Base-by-base conservation (phyloP, 2,888 invertebrate species). In the Congeria kusceri region DNA sequence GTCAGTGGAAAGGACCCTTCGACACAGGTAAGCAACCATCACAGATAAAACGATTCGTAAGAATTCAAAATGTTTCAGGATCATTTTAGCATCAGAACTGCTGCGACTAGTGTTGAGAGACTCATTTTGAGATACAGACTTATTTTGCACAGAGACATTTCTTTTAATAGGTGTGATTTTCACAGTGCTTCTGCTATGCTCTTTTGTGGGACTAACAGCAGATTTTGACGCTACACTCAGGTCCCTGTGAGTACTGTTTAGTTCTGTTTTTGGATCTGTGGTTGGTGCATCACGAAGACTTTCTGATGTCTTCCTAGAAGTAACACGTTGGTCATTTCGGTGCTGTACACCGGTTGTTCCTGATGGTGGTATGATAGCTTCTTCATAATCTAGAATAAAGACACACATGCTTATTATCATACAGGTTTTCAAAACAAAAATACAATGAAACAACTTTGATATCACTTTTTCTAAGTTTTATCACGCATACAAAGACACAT, bases 51-150 rank as follows among this genome's bases (percentile, higher is more conserved):
- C 77, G 65, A 90, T 83, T 66, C 88, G 81, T 44, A 88, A 65
- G 67, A 88, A 74, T 63, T 91, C 90, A 77, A 87, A 82, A 70
- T 86, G 87, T 64, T 85, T 83, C 47, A 80, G 63, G 78, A 83
- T 80, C 80, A 83, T 83, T 72, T 83, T 83, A 25, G 80, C 70
- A 63, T 83, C 83, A 44, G 83, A 75, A 49, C 57, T 83, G 67
- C 78, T 83, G 20, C 75, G 69, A 58, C 83, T 83, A n/a, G 77
- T 61, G 61, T 83, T 83, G 3, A 80, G 73, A 70, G 80, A 80
- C 32, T 80, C 83, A 78, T 83, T 65, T 32, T 29, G 11, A 18
- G 44, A 46, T 25, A 25, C 23, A 56, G 64, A 62, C 25, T 75
- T 46, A 63, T 69, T 72, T 18, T 47, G 53, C 61, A 56, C 20